phyloP scores from a whole-genome alignment of 2,797 vertebrate species.

The Onychomys leucogaster region DNA sequence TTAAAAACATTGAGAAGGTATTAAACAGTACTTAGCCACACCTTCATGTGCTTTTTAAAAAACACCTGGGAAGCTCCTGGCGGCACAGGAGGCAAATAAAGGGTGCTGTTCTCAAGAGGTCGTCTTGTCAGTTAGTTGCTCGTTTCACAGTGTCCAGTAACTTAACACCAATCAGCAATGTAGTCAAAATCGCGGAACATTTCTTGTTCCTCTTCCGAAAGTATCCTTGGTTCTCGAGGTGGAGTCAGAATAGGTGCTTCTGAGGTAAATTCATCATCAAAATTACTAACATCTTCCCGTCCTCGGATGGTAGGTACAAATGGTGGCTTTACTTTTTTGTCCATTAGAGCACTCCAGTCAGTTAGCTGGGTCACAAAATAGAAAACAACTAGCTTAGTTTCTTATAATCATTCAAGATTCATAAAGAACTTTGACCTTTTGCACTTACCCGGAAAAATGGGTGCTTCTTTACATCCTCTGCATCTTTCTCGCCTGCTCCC shows the following conservation, averaged over 20 bases:
- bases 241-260: constrained; percentile 98
- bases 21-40: constrained; percentile 87
- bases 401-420: neutral
- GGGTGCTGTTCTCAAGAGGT: constrained; percentile 83
- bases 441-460: constrained; percentile 96
- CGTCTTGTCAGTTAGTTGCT: constrained; percentile 87
- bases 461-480: constrained; percentile 98
- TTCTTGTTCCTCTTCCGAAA: constrained; percentile 94
- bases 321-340: constrained; percentile 97
- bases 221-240: constrained; percentile 96
- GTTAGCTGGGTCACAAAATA: constrained; percentile 90
- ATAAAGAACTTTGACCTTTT: neutral
- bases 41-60: constrained; percentile 89
- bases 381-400: constrained; percentile 70
- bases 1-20: constrained; percentile 86
- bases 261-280: constrained; percentile 99
- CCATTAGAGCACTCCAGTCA: constrained; percentile 95
- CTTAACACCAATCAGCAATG: constrained; percentile 99
- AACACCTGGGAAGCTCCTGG: constrained; percentile 88
- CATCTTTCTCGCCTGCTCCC: constrained; percentile 96
- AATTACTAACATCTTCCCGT: constrained; percentile 98
- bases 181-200: constrained; percentile 99
- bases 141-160: constrained; percentile 90
- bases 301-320: constrained; percentile 97
- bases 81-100: constrained; percentile 90